Conservation (phyloP, 2,888 invertebrate genomes). For the Corythucha ciliata region DNA sequence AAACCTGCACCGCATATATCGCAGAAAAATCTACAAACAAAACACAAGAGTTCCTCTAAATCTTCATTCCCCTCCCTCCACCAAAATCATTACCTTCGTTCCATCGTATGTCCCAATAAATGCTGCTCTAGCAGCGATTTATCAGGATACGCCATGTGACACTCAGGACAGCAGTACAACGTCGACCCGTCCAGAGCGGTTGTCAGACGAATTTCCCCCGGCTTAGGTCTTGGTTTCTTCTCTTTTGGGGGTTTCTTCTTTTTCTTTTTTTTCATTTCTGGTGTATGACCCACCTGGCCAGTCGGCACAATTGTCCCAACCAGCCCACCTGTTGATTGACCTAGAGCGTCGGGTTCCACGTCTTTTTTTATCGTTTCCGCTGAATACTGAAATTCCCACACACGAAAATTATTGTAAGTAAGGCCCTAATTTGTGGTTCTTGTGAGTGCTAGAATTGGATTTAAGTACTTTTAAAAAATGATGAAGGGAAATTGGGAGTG, state of each 20-base stretch:
- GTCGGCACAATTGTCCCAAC: too few relatives aligned
- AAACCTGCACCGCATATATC: conserved; percentile 82
- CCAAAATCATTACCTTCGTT: conserved; percentile 48
- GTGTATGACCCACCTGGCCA: conserved; percentile 17
- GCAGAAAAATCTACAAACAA: conserved; percentile 61
- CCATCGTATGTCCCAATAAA: conserved; percentile 75
- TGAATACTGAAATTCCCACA: conserved; percentile 54
- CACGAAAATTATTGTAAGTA: too few relatives aligned
- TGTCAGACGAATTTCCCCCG: conserved; percentile 63
- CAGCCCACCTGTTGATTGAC: too few relatives aligned
- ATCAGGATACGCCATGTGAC: conserved; percentile 83
- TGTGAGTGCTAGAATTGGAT: neutral
- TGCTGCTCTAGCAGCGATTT: conserved; percentile 75
- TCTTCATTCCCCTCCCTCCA: neutral
- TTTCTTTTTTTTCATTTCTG: conserved; percentile 59
- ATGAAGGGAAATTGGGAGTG: conserved; percentile 66
- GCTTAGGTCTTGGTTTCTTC: conserved; percentile 66
- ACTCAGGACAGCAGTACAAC: conserved; percentile 76
- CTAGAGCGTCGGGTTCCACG: conserved; percentile 28
- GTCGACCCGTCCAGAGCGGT: conserved; percentile 64
- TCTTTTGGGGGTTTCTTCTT: conserved; percentile 68
- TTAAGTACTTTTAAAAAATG: conserved; percentile 61
- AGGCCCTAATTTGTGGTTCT: too few relatives aligned
- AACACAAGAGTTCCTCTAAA: neutral
- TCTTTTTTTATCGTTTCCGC: conserved; percentile 68